These are phyloP conservation scores for Madoqua kirkii DNA, from an alignment of 2,113 vertebrate species.

Conservation along the genomic window DNA sequence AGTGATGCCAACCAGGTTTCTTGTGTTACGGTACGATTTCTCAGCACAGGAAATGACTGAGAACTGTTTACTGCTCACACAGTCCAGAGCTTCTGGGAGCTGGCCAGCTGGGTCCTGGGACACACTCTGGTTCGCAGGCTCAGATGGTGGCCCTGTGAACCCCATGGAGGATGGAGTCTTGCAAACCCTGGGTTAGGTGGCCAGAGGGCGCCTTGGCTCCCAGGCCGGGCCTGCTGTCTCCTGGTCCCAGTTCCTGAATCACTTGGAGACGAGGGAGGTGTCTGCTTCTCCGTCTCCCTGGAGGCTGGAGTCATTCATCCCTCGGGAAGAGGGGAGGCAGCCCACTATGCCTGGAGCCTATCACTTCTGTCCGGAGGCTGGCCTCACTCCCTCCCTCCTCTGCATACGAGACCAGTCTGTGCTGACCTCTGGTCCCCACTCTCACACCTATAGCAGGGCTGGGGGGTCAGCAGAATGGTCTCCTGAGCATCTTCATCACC, in stretches of 20 bases:
- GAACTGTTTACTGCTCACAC: neutral
- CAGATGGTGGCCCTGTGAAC: fast-evolving
- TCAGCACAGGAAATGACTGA: neutral
- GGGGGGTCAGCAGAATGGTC: neutral
- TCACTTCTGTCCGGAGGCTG: no score
- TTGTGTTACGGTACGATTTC: neutral
- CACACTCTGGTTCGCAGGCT: neutral
- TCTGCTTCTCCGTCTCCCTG: neutral
- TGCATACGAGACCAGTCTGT: neutral
- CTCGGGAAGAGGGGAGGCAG: neutral
- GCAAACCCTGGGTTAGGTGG: neutral
- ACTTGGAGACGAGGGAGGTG: neutral
- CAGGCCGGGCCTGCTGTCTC: neutral
- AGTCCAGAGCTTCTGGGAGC: neutral
- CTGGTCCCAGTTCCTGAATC: neutral
- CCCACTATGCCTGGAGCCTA: neutral
- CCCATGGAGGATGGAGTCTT: neutral
- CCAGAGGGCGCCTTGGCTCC: neutral
- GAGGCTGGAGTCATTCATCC: neutral
- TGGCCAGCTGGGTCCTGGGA: no score
- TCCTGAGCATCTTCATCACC: neutral
- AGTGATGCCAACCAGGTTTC: neutral
- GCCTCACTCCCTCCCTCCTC: no score
- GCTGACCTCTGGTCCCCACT: neutral
- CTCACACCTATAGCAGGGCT: neutral